Evolutionary conservation across 2,797 vertebrate species (phyloP).

Genomic region (Phoebastria nigripes): DNA sequence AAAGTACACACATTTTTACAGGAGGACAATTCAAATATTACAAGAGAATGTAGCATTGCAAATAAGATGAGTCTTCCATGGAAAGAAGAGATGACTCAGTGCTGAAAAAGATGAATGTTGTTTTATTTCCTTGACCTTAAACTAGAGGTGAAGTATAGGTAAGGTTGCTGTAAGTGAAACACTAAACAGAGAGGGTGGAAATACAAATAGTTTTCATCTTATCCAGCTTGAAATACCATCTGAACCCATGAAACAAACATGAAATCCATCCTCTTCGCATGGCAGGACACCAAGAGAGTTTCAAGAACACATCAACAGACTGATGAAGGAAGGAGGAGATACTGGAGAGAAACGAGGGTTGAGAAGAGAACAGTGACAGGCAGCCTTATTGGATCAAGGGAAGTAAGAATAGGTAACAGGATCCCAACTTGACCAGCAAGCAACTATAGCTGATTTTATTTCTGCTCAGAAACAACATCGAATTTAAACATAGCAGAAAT

Average conservation of each 20-base stretch:
- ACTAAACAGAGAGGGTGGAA: background rate
- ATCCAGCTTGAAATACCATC: background rate
- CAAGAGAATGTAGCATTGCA: background rate
- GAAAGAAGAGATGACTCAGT: background rate
- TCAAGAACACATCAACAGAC: background rate
- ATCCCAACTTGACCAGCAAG: accelerated
- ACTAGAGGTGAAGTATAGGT: background rate
- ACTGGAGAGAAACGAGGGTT: background rate
- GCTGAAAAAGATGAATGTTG: background rate
- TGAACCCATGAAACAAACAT: background rate
- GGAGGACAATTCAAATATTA: background rate
- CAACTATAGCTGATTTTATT: accelerated
- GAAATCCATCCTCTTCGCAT: background rate
- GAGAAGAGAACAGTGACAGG: background rate
- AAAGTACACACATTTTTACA: background rate
- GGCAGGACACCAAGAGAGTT: background rate
- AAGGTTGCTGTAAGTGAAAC: background rate
- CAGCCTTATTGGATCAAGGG: background rate
- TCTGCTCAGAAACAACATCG: background rate
- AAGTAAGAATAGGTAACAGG: background rate
- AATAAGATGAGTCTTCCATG: background rate
- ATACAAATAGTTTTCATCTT: background rate
- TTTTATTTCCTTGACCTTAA: background rate
- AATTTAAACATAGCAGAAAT: background rate
- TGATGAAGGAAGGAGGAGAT: background rate